Percentiles rank a stretch among this genome's conserved stretches.
Evolutionary conservation across 2,797 vertebrate genomes (phyloP).

Genomic region (Salmo trutta): DNA sequence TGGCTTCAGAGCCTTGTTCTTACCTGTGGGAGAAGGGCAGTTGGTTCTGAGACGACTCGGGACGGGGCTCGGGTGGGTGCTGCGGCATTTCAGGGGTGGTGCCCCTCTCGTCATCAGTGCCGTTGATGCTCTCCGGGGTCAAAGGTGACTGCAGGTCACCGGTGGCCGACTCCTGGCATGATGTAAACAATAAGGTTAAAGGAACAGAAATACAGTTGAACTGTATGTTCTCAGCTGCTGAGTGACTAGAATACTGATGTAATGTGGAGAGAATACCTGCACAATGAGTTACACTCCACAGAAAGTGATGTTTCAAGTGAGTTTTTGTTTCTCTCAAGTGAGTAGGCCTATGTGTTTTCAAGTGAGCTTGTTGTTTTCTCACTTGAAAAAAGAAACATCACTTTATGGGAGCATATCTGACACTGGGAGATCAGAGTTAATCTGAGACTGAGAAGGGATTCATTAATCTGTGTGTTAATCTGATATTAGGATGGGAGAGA

Average conservation of each 20-base stretch:
- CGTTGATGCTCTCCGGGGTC: conserved; percentile 91
- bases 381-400: not conserved
- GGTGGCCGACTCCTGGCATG: conserved; percentile 85
- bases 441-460: conserved; percentile 17
- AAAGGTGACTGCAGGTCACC: conserved; percentile 91
- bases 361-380: not conserved
- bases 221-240: too few species aligned
- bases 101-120: conserved; percentile 85
- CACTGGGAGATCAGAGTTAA: conserved; percentile 10
- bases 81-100: conserved; percentile 77
- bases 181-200: not conserved
- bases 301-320: not conserved
- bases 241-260: too few species aligned
- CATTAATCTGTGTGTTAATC: conserved; percentile 32
- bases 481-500: conserved; percentile 16
- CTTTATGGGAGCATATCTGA: not conserved
- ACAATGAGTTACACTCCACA: not conserved
- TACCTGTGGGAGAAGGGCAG: conserved; percentile 93
- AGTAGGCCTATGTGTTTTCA: not conserved
- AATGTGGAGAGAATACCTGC: not conserved
- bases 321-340: not conserved
- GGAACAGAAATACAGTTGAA: not conserved
- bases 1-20: conserved; percentile 38
- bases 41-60: conserved; percentile 87
- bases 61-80: conserved; percentile 78